These are phyloP conservation scores for Bradynema listronoti DNA, from an alignment of 1,140 invertebrate genomes.

Conservation along the genomic window DNA sequence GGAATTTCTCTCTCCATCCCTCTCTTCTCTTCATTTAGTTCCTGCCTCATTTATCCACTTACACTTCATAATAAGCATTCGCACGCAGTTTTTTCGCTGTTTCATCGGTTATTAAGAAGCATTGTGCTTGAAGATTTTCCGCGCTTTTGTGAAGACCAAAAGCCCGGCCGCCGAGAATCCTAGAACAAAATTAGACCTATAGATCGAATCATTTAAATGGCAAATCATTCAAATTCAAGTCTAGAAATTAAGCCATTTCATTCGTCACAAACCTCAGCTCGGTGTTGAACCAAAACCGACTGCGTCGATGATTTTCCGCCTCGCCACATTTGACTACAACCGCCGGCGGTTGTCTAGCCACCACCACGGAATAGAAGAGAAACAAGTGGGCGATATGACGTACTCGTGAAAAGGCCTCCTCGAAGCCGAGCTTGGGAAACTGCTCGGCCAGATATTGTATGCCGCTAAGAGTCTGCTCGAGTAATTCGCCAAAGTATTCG, in stretches of 20 bases:
- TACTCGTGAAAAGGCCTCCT: slow-evolving; percentile 42
- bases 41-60: slow-evolving; percentile 14
- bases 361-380: slow-evolving; percentile 52
- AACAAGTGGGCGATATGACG: slow-evolving; percentile 54
- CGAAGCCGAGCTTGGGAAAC: slow-evolving; percentile 50
- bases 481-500: slow-evolving; percentile 55
- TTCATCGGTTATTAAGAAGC: slow-evolving; percentile 56
- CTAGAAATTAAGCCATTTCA: not conserved
- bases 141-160: slow-evolving; percentile 46
- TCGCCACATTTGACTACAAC: slow-evolving; percentile 57
- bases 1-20: too few relatives aligned
- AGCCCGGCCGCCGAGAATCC: slow-evolving; percentile 51
- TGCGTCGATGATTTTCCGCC: slow-evolving; percentile 55
- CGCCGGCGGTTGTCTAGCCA: slow-evolving; percentile 41
- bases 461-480: slow-evolving; percentile 54
- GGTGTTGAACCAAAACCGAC: slow-evolving; percentile 57
- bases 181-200: slow-evolving; percentile 13
- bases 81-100: slow-evolving; percentile 51
- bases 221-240: not conserved
- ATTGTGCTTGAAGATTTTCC: slow-evolving; percentile 47
- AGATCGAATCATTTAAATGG: not conserved
- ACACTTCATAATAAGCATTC: slow-evolving; percentile 56
- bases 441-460: slow-evolving; percentile 41
- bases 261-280: slow-evolving; percentile 44
- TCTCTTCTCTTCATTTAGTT: too few relatives aligned